Evolutionary conservation across 2,888 invertebrate species (phyloP).

Genomic region (Nomada ruficornis): DNA sequence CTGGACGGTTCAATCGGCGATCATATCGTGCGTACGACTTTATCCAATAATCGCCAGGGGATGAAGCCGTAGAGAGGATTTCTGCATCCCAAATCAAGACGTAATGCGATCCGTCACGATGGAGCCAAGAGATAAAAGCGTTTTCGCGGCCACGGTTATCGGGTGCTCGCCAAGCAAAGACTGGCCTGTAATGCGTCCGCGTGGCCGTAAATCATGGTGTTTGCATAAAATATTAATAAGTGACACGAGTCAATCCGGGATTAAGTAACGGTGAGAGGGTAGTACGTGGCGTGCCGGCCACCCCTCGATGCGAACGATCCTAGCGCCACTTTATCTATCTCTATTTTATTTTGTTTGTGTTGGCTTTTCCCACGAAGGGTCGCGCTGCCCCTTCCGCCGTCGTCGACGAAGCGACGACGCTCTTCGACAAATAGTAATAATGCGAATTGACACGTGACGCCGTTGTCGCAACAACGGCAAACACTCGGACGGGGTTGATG

Average conservation of each 20-base stretch:
- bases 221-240: constrained; percentile 85
- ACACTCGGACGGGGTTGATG: constrained; percentile 59
- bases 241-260: constrained; percentile 84
- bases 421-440: constrained; percentile 84
- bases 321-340: constrained; percentile 82
- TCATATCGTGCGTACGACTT: constrained; percentile 44
- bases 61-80: constrained; percentile 41
- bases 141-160: constrained; percentile 76
- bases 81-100: constrained; percentile 61
- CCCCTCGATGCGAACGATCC: constrained; percentile 45
- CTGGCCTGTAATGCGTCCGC: constrained; percentile 69
- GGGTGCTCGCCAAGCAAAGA: constrained; percentile 59
- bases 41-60: constrained; percentile 57
- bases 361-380: constrained; percentile 83
- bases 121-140: constrained; percentile 62
- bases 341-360: constrained; percentile 83
- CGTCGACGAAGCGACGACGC: constrained; percentile 69
- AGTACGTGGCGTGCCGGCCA: constrained; percentile 20
- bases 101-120: constrained; percentile 68
- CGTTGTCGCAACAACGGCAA: constrained; percentile 80
- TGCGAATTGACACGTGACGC: constrained; percentile 83
- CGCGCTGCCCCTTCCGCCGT: constrained; percentile 49
- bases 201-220: constrained; percentile 82
- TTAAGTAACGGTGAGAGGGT: constrained; percentile 68
- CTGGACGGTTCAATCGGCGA: constrained; percentile 16